These are phyloP conservation scores for Poeciliopsis infans DNA, from an alignment of 2,797 vertebrate genomes.

Conservation along the genomic window DNA sequence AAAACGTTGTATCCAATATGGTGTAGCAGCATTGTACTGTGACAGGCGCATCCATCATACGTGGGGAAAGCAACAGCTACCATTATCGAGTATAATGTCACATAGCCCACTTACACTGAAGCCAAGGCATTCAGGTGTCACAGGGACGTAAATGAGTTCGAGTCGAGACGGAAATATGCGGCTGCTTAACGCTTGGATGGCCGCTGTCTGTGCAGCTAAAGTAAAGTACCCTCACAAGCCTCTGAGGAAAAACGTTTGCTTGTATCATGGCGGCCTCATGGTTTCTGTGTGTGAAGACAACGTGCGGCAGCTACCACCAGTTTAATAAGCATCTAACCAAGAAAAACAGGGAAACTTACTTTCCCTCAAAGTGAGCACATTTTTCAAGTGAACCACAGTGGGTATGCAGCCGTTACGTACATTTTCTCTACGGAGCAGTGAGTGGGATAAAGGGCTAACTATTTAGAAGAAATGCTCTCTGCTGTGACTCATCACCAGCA, in stretches of 20 bases:
- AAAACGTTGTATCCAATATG: slow-evolving; percentile 60
- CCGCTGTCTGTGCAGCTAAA: slow-evolving; percentile 12
- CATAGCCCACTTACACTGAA: slow-evolving; percentile 55
- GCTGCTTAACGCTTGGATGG: slow-evolving; percentile 1
- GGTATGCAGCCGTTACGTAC: slow-evolving; percentile 27
- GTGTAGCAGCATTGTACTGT: slow-evolving; percentile 45
- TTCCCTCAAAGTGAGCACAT: slow-evolving; percentile 29
- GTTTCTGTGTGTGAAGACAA: slow-evolving; percentile 30
- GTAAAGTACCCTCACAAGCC: slow-evolving; percentile 23
- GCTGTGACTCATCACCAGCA: slow-evolving; percentile 55
- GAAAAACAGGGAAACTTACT: slow-evolving; percentile 5
- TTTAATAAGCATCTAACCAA: slow-evolving; percentile 51
- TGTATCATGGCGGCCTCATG: slow-evolving; percentile 20
- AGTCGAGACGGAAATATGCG: slow-evolving; percentile 15
- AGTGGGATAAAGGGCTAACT: slow-evolving; percentile 38
- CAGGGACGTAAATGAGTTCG: slow-evolving; percentile 47
- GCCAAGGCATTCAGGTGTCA: slow-evolving; percentile 62
- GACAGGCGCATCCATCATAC: slow-evolving; percentile 72
- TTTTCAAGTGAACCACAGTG: slow-evolving; percentile 32
- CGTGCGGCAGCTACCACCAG: slow-evolving; percentile 28
- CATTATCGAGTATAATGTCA: slow-evolving; percentile 68
- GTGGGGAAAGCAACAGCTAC: slow-evolving; percentile 51
- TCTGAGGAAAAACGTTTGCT: slow-evolving; percentile 34
- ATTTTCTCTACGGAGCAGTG: slow-evolving; percentile 49
- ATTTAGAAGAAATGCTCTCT: slow-evolving; percentile 35